Base-by-base conservation (phyloP, 1,140 invertebrate genomes). In the Pseudomyrmex cubaensis region DNA sequence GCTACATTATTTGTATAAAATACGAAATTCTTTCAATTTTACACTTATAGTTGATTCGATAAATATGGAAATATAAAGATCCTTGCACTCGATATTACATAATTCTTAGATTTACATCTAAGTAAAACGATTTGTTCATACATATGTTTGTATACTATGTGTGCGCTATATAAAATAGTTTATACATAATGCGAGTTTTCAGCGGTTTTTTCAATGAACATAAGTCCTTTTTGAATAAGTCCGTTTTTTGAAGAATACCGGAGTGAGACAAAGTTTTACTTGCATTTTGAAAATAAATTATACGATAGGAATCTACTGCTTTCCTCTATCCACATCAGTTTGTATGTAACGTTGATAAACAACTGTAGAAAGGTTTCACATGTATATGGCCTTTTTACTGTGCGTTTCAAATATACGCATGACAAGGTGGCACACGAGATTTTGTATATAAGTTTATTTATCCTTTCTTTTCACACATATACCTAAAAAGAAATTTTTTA, bases 321-420 rank as follows among this genome's bases (percentile, higher is more conserved):
- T 86, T 84, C 75, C 82, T 86, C 73, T 76, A 87, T 61, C 73
- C 86, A 15, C 85, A 87, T 88, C 85, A 82, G 85, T 90, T 90
- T 90, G 89, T 90, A 90, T 85, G 87, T 88, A 87, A 87, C 69
- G 84, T 89, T 72, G 86, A 89, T 88, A 86, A 90, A 90, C 61
- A 48, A 86, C 77, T 74, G 82, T 84, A 83, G 84, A 87, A 87
- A 86, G 54, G 83, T 88, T 88, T 73, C 69, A 75, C 57, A 73
- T 62, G 54, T 61, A 82, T 80, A 66, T 80, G 72, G 76, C 76
- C 76, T 80, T 80, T 80, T 80, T 80, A 80, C 54, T 80, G 25
- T 80, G 76, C 76, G 76, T 80, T 70, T 80, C 57, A 80, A 80
- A 80, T 80, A 80, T 80, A 80, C 76, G 66, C 76, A 80, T 80